Percentiles rank a stretch among this genome's conserved stretches.
These are phyloP conservation scores for Andrena praecox DNA, from an alignment of 2,888 invertebrate genomes.

Conservation along the genomic window DNA sequence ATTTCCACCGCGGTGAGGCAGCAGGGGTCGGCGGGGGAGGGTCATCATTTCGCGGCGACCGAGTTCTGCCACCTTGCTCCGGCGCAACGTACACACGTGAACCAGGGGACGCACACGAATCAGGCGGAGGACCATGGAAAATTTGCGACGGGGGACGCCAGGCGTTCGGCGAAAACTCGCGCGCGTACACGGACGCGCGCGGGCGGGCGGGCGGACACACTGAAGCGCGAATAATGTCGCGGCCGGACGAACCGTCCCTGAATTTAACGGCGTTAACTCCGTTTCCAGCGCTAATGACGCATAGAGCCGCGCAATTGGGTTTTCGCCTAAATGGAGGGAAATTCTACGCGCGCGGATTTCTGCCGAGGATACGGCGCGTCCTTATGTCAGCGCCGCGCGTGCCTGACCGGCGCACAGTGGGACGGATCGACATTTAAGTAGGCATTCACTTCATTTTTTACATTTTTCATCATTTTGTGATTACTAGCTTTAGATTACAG, in stretches of 20 bases:
- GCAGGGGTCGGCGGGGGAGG: constrained; percentile 11
- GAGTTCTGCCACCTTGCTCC: constrained; percentile 1
- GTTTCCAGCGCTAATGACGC: constrained; percentile 82
- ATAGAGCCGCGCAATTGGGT: constrained; percentile 79
- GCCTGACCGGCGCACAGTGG: constrained; percentile 14
- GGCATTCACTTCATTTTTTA: no score
- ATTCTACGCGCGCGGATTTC: constrained; percentile 60
- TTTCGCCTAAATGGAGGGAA: constrained; percentile 71
- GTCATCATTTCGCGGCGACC: constrained; percentile 54
- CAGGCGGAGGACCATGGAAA: constrained; percentile 12
- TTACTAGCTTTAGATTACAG: no score
- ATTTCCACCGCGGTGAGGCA: constrained; percentile 56
- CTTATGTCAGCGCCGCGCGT: constrained; percentile 59
- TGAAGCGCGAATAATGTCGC: constrained; percentile 77
- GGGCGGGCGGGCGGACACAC: not conserved
- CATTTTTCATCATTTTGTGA: no score
- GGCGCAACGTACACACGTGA: constrained; percentile 2
- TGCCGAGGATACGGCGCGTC: constrained; percentile 63
- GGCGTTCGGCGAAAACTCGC: not conserved
- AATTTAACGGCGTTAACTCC: constrained; percentile 78
- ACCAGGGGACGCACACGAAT: constrained; percentile 13
- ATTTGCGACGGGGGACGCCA: constrained; percentile 6
- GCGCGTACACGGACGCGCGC: not conserved
- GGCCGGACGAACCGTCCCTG: constrained; percentile 72
- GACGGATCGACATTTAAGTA: no score